These are phyloP conservation scores for Tetrapedia diversipes DNA, from an alignment of 2,888 invertebrate species.

Conservation along the genomic window DNA sequence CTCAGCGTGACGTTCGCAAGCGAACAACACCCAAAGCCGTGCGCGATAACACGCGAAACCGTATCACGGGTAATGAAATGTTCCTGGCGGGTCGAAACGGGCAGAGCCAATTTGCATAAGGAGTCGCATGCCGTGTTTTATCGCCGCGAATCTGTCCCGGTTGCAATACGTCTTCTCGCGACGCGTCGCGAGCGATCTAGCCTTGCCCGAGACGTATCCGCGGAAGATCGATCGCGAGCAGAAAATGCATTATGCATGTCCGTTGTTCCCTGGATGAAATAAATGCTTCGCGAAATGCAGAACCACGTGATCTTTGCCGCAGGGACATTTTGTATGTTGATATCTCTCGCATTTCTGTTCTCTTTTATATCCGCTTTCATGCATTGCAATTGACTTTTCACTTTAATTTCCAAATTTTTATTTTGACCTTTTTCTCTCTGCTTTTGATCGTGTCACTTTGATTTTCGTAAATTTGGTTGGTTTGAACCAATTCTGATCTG, in stretches of 20 bases:
- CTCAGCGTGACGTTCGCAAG: neutral
- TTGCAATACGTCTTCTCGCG: conserved; percentile 38
- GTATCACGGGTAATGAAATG: conserved; percentile 3
- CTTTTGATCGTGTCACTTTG: no score
- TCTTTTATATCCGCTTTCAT: no score
- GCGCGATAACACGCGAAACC: neutral
- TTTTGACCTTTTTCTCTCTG: no score
- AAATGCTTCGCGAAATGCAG: conserved; percentile 25
- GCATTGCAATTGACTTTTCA: no score
- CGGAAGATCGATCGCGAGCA: conserved; percentile 41
- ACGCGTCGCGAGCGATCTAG: conserved; percentile 12
- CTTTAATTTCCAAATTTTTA: no score
- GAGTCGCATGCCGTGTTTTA: conserved; percentile 36
- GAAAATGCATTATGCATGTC: conserved; percentile 55
- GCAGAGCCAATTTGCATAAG: conserved; percentile 51
- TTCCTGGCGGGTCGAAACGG: neutral
- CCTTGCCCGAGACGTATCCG: conserved; percentile 35
- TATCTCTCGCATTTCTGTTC: no score
- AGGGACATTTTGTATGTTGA: neutral
- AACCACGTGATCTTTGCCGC: conserved; percentile 18
- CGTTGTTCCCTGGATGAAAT: conserved; percentile 21
- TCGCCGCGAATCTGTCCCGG: conserved; percentile 38
- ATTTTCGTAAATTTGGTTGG: no score
- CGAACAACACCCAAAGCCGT: neutral
- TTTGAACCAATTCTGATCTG: no score